Evolutionary conservation across 2,797 vertebrate genomes (phyloP).

Genomic region (Amblyraja radiata): DNA sequence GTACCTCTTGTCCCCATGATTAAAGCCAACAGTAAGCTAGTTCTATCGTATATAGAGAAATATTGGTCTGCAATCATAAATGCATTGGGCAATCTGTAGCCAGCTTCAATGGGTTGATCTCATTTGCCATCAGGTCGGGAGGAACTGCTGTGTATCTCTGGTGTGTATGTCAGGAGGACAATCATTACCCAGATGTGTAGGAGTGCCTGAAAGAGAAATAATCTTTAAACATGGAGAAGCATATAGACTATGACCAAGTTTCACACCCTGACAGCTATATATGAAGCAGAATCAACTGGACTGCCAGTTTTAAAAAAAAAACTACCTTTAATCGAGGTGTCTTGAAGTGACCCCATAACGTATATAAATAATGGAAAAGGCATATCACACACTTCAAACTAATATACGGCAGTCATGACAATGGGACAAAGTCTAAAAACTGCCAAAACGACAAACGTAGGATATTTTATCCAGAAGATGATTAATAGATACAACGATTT

Average conservation of each 20-base stretch:
- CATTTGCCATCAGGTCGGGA: slow-evolving; percentile 69
- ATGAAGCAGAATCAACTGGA: neutral
- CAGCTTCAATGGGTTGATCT: slow-evolving; percentile 31
- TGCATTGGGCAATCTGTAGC: neutral
- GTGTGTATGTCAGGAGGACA: slow-evolving; percentile 89
- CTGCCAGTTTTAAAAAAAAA: neutral
- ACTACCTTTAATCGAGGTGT: neutral
- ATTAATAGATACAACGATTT: neutral
- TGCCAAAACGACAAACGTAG: neutral
- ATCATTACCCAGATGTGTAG: slow-evolving; percentile 98
- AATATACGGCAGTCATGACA: neutral
- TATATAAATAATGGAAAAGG: neutral
- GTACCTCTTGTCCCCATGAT: slow-evolving; percentile 54
- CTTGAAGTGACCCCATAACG: neutral
- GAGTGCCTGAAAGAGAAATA: slow-evolving; percentile 63
- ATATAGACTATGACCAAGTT: neutral
- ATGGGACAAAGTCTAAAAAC: neutral
- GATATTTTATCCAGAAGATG: neutral
- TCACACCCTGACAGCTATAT: neutral
- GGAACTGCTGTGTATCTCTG: slow-evolving; percentile 78
- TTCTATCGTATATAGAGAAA: slow-evolving; percentile 10
- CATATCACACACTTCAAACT: neutral
- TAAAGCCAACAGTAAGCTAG: slow-evolving; percentile 39
- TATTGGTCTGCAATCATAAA: slow-evolving; percentile 2
- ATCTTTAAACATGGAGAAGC: neutral